These are phyloP conservation scores for Scomberomorus guttatus DNA, from an alignment of 2,797 vertebrate genomes.

Conservation along the genomic window DNA sequence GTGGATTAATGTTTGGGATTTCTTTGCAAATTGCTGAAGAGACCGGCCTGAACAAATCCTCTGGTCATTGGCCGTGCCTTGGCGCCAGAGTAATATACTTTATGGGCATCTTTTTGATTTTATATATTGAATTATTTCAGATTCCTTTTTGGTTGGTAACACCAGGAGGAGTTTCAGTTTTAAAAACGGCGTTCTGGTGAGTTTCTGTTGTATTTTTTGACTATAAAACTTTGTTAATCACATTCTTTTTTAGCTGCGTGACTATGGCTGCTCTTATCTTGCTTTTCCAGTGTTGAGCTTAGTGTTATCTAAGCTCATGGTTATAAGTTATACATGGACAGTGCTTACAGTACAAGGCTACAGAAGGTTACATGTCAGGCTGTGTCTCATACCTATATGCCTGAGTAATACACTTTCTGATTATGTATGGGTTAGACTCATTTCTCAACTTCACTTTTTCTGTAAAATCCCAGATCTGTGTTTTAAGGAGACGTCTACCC, in stretches of 20 bases:
- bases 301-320: conserved; percentile 50
- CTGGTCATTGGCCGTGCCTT: conserved; percentile 21
- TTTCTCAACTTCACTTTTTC: conserved; percentile 59
- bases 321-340: conserved; percentile 47
- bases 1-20: conserved; percentile 40
- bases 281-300: conserved; percentile 57
- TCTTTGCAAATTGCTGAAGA: conserved; percentile 20
- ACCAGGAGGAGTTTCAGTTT: conserved; percentile 2
- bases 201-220: conserved; percentile 29
- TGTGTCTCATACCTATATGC: conserved; percentile 47
- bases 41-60: conserved; percentile 35
- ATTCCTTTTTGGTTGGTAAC: conserved; percentile 24
- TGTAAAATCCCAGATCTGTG: conserved; percentile 45
- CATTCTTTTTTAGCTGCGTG: conserved; percentile 34
- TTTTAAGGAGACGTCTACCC: conserved; percentile 53
- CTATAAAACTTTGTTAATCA: conserved; percentile 57
- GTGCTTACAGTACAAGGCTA: conserved; percentile 43
- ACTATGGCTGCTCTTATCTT: conserved; percentile 62
- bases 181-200: neutral
- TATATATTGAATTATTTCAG: conserved; percentile 9
- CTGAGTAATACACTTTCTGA: conserved; percentile 59
- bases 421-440: conserved; percentile 34
- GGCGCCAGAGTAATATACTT: conserved; percentile 1
- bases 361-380: conserved; percentile 32
- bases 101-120: conserved; percentile 27